Percentiles rank a stretch among this genome's conserved stretches.
phyloP scores from a whole-genome alignment of 1,140 invertebrate genomes.

The Tetraneura akinire region DNA sequence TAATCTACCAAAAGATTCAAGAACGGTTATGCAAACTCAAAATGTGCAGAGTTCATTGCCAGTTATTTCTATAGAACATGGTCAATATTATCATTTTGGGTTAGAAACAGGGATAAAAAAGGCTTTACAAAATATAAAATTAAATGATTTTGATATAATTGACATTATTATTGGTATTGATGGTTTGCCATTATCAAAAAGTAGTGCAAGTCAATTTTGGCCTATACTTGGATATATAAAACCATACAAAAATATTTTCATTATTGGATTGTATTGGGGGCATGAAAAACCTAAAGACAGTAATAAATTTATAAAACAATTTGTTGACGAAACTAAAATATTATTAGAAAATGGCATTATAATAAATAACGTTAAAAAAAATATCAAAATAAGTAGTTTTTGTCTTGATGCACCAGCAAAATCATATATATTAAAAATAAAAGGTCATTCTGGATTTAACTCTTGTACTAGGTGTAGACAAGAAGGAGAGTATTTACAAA shows the following conservation, averaged over 20 bases:
- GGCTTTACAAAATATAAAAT: too few species aligned
- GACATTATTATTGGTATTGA: background rate
- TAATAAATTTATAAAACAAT: background rate
- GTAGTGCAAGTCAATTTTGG: background rate
- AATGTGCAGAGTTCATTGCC: too few species aligned
- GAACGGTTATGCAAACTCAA: too few species aligned
- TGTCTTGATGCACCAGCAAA: background rate
- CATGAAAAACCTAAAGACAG: background rate
- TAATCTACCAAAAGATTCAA: too few species aligned
- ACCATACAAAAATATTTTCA: background rate
- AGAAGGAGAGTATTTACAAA: background rate
- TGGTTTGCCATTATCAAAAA: background rate
- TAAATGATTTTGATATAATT: too few species aligned
- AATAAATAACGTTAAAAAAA: background rate
- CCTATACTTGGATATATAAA: background rate
- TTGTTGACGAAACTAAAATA: background rate
- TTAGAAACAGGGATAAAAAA: too few species aligned
- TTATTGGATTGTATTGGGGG: background rate
- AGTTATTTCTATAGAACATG: background rate
- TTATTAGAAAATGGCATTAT: background rate
- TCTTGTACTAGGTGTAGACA: background rate
- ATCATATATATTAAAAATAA: background rate
- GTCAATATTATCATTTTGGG: too few species aligned
- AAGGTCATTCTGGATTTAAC: background rate
- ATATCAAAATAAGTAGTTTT: background rate